Evolutionary conservation across 1,140 invertebrate species (phyloP).

Genomic region (Neotoxoptera formosana): DNA sequence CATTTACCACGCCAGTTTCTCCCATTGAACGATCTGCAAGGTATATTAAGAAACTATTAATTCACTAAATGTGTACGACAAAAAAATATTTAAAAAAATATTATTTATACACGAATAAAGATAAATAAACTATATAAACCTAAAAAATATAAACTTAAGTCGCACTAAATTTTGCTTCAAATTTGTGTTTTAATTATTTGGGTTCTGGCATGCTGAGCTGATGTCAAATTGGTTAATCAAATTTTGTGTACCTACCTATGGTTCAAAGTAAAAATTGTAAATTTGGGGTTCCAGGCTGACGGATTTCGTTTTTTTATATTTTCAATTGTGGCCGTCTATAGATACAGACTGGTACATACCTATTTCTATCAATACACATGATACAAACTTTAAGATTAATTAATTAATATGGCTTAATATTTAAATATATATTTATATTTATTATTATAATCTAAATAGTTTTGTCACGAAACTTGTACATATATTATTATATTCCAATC

Average conservation of each 20-base stretch:
- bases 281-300: not conserved
- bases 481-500: too few species aligned
- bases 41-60: not conserved
- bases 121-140: too few species aligned
- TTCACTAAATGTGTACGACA: not conserved
- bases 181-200: not conserved
- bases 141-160: too few species aligned
- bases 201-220: too few species aligned
- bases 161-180: not conserved
- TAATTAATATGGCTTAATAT: too few species aligned
- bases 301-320: not conserved
- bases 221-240: not conserved
- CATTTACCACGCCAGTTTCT: slow-evolving; percentile 33
- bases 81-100: not conserved
- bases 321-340: not conserved
- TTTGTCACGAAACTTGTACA: too few species aligned
- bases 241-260: not conserved
- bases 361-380: too few species aligned
- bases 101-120: not conserved
- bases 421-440: too few species aligned
- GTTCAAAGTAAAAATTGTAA: not conserved
- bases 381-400: too few species aligned
- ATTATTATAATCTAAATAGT: too few species aligned
- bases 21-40: not conserved
- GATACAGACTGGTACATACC: not conserved